Base-by-base conservation (phyloP, 2,888 invertebrate species). In the Lutraria lutraria region DNA sequence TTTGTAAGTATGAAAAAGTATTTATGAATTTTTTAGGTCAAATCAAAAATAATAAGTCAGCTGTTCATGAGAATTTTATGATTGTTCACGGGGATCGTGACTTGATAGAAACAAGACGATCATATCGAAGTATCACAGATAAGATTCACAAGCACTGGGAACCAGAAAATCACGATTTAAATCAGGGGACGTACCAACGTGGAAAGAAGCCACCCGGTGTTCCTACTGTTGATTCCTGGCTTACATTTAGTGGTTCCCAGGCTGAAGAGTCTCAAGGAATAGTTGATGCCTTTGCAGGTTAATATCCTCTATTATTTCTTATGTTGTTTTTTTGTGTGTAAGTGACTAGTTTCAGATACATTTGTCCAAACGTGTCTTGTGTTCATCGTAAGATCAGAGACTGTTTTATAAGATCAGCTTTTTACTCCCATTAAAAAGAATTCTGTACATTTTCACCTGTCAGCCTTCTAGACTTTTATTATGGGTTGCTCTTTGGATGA, bases 281-380 rank as follows among this genome's bases (percentile, higher is more conserved):
- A 19, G 94, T 96, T 19, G 95, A 96, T 90, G 95, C 96, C 68
- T 96, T 96, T 93, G 93, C 95, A 87, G 94, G 96, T 96, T 90
- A 92, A 93, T 31, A 76, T 31, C 13, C 4, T 31, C 16, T 0
- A 31, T 34, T 25, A 88, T 52, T 79, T 79, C 54, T 16, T 54
- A 12, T 31, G n/a, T 56, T 16, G 60, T 12, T 56, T 86, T 34
- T 25, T 31, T 31, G 16, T 19, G 52, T 43, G 25, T n/a, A n/a
- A n/a, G n/a, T 52, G 34, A 29, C 54, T 54, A 25, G 29, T 31
- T 81, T 16, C 54, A 43, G 53, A 53, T 43, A 13, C 13, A 31
- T 54, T 4, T 34, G 10, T 16, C 43, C 43, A 79, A 79, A 21
- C 31, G 0, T 79, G 79, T 25, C 25, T n/a, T 68, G 21, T 60